Evolutionary conservation across 2,888 invertebrate species (phyloP).

Genomic region (Lasioglossum villosulum): DNA sequence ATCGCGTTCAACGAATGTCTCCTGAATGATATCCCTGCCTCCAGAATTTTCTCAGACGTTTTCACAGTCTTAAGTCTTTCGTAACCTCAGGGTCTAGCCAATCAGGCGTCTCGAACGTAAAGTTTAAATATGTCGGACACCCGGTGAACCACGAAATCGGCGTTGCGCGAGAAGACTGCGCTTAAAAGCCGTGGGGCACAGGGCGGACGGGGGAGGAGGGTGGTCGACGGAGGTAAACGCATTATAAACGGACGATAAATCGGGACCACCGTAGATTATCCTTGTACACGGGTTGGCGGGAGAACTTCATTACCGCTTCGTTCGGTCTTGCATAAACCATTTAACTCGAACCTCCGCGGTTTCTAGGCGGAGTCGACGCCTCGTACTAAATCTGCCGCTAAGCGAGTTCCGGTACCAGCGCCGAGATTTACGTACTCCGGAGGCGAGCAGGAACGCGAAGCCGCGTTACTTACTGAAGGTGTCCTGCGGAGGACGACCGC

Average conservation of each 20-base stretch:
- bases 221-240: constrained; percentile 58
- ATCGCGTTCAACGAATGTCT: not conserved
- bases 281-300: constrained; percentile 73
- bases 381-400: constrained; percentile 81
- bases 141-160: constrained; percentile 52
- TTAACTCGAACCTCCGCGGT: constrained; percentile 84
- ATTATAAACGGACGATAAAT: constrained; percentile 83
- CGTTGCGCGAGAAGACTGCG: constrained; percentile 33
- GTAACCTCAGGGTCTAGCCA: not conserved
- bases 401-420: constrained; percentile 78
- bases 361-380: constrained; percentile 82
- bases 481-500: not conserved
- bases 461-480: constrained; percentile 2
- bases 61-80: not conserved
- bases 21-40: too few species aligned
- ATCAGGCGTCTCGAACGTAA: not conserved
- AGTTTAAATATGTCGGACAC: constrained; percentile 41
- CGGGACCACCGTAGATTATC: constrained; percentile 82
- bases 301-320: constrained; percentile 84
- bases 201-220: not conserved
- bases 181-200: constrained; percentile 37
- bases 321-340: constrained; percentile 84
- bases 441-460: constrained; percentile 54
- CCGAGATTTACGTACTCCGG: constrained; percentile 78
- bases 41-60: not conserved